These are phyloP conservation scores for Leptoclinus maculatus DNA, from an alignment of 2,797 vertebrate genomes.

Conservation along the genomic window DNA sequence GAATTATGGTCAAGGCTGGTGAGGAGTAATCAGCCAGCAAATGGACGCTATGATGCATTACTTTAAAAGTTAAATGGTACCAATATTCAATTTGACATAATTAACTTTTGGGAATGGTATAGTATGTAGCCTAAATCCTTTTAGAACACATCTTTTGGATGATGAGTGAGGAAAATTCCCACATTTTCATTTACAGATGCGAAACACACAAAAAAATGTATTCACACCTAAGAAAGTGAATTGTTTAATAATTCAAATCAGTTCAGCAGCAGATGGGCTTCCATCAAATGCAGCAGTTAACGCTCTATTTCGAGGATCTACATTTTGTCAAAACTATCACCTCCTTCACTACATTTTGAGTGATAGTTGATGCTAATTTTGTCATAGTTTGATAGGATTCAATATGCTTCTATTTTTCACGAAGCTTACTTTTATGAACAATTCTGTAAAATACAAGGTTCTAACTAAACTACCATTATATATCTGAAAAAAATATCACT, in stretches of 20 bases:
- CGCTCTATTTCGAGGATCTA: not conserved
- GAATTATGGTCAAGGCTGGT: constrained; percentile 44
- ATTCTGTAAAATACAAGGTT: no score
- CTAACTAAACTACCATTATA: no score
- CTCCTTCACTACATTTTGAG: not conserved
- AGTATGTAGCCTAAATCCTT: not conserved
- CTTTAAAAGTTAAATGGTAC: constrained; percentile 46
- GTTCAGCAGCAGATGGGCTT: constrained; percentile 29
- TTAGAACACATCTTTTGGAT: not conserved
- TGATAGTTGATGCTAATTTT: not conserved
- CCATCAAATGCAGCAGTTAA: constrained; percentile 8
- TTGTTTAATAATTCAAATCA: constrained; percentile 18
- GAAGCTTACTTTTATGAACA: no score
- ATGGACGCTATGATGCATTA: constrained; percentile 48
- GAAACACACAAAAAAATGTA: not conserved
- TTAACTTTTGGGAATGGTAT: constrained; percentile 26
- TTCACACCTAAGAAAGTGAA: constrained; percentile 14
- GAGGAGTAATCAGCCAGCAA: constrained; percentile 48
- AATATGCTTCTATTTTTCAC: no score
- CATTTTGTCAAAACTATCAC: not conserved
- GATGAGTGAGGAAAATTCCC: not conserved
- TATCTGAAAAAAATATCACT: not conserved
- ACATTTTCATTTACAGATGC: not conserved
- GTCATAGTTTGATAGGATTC: not conserved
- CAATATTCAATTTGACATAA: constrained; percentile 48